A percentile compares a stretch with the other conserved stretches of the same genome.
phyloP scores from a whole-genome alignment of 2,888 invertebrate genomes.

The Pollenia griseotomentosa region DNA sequence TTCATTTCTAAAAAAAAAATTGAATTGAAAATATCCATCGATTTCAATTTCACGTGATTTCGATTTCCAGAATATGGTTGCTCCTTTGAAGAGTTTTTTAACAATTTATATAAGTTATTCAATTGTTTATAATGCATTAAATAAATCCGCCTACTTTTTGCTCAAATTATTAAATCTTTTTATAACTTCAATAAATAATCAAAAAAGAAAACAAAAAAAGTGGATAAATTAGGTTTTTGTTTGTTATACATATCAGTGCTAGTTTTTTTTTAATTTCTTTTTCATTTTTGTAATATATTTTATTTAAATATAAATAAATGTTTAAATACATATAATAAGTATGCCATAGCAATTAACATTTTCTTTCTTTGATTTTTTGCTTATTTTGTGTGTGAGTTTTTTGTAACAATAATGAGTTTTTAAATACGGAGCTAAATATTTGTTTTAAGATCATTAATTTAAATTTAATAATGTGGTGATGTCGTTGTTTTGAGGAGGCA shows the following conservation, averaged over 20 bases:
- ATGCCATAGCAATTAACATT: constrained; percentile 52
- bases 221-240: constrained; percentile 34
- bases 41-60: no score
- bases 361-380: constrained; percentile 46
- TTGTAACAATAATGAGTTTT: constrained; percentile 63
- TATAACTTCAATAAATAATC: constrained; percentile 8
- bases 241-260: constrained; percentile 69
- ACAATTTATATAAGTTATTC: background rate
- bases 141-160: constrained; percentile 37
- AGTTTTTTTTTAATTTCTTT: constrained; percentile 44
- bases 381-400: constrained; percentile 21
- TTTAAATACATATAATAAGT: constrained; percentile 30
- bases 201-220: constrained; percentile 33
- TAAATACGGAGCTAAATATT: constrained; percentile 49
- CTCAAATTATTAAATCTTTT: constrained; percentile 12
- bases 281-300: constrained; percentile 55
- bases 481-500: constrained; percentile 2
- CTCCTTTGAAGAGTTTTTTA: no score
- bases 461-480: constrained; percentile 40
- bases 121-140: constrained; percentile 1
- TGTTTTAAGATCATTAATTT: constrained; percentile 50
- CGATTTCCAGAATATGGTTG: no score
- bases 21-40: no score
- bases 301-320: constrained; percentile 52
- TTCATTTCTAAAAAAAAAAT: no score